Evolutionary conservation across 2,113 vertebrate genomes (phyloP), one percentile per base, ranked within the genome.

Genomic region (Takifugu flavidus): DNA sequence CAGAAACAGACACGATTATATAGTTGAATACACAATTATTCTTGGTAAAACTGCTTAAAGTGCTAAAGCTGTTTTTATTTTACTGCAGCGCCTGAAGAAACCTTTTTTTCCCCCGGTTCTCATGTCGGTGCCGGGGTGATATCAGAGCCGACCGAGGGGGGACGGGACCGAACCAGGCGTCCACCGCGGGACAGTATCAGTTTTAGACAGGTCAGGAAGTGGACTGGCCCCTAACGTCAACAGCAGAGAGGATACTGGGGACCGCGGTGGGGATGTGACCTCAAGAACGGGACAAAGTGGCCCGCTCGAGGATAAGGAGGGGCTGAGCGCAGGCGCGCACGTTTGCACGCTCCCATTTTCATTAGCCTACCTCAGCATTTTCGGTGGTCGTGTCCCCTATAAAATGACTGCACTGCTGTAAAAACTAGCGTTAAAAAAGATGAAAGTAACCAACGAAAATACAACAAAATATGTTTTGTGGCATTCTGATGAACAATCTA

Each of bases 151-250:
- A 49, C 45, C 5, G 26, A 61, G 10, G 45, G 43, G 58, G 68
- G 67, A 57, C 67, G 69, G 59, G 50, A 42, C 25, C 26, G 78
- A 56, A 71, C 53, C 2, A 8, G 52, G 60, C 67, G 73, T 79
- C 50, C 70, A 65, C 59, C 57, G 60, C 53, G 65, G 65, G n/a
- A 27, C 39, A 12, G 61, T 26, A 4, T 72, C 65, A 57, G 56
- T 56, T 64, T 77, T 49, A 82, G 79, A 82, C 79, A 73, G 43
- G 28, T 34, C 49, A 72, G 69, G 78, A 78, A 78, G 74, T 55
- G 56, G 76, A 75, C 67, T 5, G 55, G 59, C 74, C 82, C 66
- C 49, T 69, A 78, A 74, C 58, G 77, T 85, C 75, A 84, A 84
- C 79, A 84, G 59, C 3, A 44, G 29, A 56, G 67, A 65, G 77